A percentile compares a stretch with the other conserved stretches of the same genome.
Conservation (phyloP, 2,113 vertebrate species). For the Seriola dumerili region DNA sequence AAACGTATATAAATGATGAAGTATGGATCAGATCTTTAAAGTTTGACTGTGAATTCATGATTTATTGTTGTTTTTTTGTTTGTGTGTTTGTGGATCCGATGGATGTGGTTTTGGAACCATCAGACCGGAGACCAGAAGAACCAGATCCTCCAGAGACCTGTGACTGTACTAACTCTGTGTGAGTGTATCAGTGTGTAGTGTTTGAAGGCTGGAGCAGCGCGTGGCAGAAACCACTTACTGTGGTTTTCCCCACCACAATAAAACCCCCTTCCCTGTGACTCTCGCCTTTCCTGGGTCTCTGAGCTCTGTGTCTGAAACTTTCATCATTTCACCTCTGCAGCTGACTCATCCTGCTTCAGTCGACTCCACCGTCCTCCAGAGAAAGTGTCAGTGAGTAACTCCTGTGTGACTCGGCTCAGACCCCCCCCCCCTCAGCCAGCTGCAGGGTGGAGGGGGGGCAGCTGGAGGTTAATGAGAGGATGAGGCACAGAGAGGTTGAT, state of each 20-base stretch:
- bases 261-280: conserved; percentile 29
- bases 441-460: conserved; percentile 9
- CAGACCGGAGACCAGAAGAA: neutral
- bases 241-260: conserved; percentile 56
- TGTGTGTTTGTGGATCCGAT: neutral
- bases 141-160: neutral
- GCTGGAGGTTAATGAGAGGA: conserved; percentile 50
- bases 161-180: neutral
- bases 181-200: conserved; percentile 1
- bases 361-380: neutral
- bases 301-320: conserved; percentile 2
- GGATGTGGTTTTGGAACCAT: neutral
- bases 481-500: conserved; percentile 20
- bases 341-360: conserved; percentile 35
- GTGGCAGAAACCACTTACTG: conserved; percentile 55
- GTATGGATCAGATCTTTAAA: too few species aligned
- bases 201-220: neutral
- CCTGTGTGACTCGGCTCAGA: conserved; percentile 32
- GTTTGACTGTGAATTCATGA: too few species aligned
- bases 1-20: too few species aligned
- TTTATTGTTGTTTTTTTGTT: too few species aligned
- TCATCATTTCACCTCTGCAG: conserved; percentile 37
- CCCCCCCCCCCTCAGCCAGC: conserved; percentile 26
- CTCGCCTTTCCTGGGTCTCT: too few species aligned
- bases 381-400: neutral